Conservation (phyloP, 37 sponge, comb jelly and placozoan species). For the Diacarnus erythraeanus region DNA sequence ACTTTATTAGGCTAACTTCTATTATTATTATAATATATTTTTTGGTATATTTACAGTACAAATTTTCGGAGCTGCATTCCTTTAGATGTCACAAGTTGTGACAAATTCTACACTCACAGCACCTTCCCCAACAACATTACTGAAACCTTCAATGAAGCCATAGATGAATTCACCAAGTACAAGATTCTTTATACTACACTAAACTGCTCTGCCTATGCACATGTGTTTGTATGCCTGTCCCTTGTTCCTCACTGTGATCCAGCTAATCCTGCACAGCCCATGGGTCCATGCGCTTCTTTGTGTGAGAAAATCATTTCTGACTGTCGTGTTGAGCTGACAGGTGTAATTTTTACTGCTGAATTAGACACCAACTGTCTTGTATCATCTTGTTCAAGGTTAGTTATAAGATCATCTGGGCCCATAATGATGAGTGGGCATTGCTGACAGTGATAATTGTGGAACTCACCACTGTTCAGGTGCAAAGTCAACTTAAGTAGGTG, state of each 20-base stretch:
- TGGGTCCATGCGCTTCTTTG: constrained; percentile 14
- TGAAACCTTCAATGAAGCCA: not conserved
- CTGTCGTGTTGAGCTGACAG: no score
- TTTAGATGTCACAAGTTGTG: not conserved
- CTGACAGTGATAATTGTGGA: no score
- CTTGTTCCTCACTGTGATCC: constrained; percentile 21
- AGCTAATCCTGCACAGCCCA: not conserved
- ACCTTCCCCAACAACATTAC: constrained; percentile 25
- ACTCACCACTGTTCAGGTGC: no score
- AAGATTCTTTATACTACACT: not conserved
- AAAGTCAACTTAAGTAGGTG: no score
- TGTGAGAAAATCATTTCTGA: constrained; percentile 1
- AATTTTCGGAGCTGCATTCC: not conserved
- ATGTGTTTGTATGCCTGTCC: constrained; percentile 33
- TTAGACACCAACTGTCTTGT: constrained; percentile 8
- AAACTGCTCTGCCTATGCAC: constrained; percentile 9
- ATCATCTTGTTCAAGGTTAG: not conserved
- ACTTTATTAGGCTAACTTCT: no score
- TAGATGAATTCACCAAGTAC: not conserved
- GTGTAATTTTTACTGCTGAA: not conserved
- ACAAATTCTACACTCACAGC: constrained; percentile 11
- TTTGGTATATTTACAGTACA: not conserved
- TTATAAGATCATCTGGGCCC: no score
- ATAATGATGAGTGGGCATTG: no score
- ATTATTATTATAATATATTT: no score